A percentile compares a stretch with the other conserved stretches of the same genome.
Conservation (phyloP, 2,797 vertebrate species). For the Meriones psammophilus region DNA sequence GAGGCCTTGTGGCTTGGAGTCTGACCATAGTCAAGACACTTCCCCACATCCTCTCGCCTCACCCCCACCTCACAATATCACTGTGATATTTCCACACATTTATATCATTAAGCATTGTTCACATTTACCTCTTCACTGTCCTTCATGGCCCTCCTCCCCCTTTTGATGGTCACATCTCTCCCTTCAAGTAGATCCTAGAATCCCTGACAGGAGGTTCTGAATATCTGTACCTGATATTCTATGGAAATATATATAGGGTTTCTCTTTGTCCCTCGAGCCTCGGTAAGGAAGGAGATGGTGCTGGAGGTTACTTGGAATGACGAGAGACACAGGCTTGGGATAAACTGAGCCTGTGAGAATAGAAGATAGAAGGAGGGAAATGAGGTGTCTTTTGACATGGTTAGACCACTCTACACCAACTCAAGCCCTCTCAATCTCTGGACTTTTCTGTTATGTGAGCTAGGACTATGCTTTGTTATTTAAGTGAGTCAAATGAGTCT, state of each 20-base stretch:
- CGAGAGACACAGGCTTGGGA: neutral
- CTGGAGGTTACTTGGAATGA: neutral
- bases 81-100: neutral
- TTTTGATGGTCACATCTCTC: neutral
- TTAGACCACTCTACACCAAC: neutral
- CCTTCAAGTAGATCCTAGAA: neutral
- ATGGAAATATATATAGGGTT: neutral
- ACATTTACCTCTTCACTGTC: no score
- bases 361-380: neutral
- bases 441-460: conserved; percentile 32
- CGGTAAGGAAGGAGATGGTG: neutral
- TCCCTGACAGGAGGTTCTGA: neutral
- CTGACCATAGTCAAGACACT: neutral
- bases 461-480: conserved; percentile 25
- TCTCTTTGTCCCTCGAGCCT: neutral
- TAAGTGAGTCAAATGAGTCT: neutral
- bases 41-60: neutral
- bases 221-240: neutral
- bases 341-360: neutral
- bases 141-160: no score
- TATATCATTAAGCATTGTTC: neutral
- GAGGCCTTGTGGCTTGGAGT: neutral
- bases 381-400: neutral
- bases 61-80: neutral
- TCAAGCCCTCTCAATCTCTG: neutral